Evolutionary conservation across 2,113 vertebrate genomes (phyloP).

Genomic region (Cheilinus undulatus): DNA sequence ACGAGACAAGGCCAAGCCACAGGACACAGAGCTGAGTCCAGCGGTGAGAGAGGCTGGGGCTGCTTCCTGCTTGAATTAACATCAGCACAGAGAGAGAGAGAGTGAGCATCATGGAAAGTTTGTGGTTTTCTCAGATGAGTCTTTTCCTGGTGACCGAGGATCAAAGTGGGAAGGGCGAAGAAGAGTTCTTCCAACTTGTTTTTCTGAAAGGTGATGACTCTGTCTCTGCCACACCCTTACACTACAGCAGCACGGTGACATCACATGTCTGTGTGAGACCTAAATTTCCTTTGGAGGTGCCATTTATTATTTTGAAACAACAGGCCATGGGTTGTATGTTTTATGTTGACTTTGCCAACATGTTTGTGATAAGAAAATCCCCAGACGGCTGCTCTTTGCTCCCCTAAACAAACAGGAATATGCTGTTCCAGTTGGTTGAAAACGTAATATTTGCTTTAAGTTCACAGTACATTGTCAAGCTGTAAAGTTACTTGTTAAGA

Average conservation of each 20-base stretch:
- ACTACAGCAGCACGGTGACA: constrained; percentile 22
- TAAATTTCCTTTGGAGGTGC: not conserved
- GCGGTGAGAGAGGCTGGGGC: constrained; percentile 9
- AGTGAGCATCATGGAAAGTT: constrained; percentile 75
- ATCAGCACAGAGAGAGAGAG: constrained; percentile 25
- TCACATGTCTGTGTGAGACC: constrained; percentile 2
- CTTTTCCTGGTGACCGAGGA: constrained; percentile 70
- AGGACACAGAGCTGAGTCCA: constrained; percentile 34
- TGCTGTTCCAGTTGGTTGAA: not conserved
- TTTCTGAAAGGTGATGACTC: constrained; percentile 55
- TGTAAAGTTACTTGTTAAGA: too few species aligned
- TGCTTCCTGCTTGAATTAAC: constrained; percentile 45
- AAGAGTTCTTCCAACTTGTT: constrained; percentile 56
- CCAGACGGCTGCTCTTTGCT: constrained; percentile 4
- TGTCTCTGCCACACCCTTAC: constrained; percentile 47
- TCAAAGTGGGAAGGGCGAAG: constrained; percentile 57
- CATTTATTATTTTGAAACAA: not conserved
- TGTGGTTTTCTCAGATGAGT: constrained; percentile 70
- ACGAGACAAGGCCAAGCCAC: constrained; percentile 44
- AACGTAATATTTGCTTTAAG: too few species aligned
- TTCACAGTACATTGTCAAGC: too few species aligned
- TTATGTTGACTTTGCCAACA: constrained; percentile 11
- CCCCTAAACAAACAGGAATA: constrained; percentile 10
- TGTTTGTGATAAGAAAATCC: constrained; percentile 3
- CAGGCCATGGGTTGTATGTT: not conserved